Evolutionary conservation across 2,888 invertebrate genomes (phyloP).

Genomic region (Pseudococcus jackbeardsleyi): DNA sequence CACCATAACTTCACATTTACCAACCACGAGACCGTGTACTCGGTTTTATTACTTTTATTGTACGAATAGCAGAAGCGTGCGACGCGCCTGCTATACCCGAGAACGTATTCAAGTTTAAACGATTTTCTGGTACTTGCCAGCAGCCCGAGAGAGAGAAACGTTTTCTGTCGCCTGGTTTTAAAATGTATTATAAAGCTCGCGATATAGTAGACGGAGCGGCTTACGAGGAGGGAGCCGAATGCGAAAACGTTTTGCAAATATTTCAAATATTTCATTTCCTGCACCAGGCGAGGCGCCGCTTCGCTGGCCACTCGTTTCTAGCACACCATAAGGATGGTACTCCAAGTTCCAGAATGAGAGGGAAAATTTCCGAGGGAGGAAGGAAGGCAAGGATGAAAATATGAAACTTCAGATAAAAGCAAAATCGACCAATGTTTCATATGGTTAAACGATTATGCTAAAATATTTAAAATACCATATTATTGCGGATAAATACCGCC

Average conservation of each 20-base stretch:
- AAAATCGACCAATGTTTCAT: neutral
- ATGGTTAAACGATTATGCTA: conserved; percentile 24
- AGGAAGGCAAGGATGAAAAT: neutral
- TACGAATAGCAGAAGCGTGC: neutral
- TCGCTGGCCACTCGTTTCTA: neutral
- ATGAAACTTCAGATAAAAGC: neutral
- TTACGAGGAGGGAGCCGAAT: neutral
- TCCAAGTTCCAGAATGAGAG: neutral
- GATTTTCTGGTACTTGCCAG: conserved; percentile 13
- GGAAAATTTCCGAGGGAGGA: neutral
- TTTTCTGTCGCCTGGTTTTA: neutral
- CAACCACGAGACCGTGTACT: conserved; percentile 13
- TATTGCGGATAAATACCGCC: neutral
- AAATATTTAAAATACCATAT: conserved; percentile 21
- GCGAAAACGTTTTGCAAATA: conserved; percentile 23
- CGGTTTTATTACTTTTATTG: conserved; percentile 51
- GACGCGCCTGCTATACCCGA: neutral
- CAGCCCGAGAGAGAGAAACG: neutral
- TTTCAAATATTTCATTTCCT: conserved; percentile 51
- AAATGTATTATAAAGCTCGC: neutral
- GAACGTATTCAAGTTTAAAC: conserved; percentile 27
- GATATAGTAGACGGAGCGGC: neutral
- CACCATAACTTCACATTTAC: conserved; percentile 48
- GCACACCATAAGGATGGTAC: neutral
- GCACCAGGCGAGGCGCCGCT: neutral